phyloP scores from a whole-genome alignment of 1,140 invertebrate species.

The Rhopalosiphum padi region DNA sequence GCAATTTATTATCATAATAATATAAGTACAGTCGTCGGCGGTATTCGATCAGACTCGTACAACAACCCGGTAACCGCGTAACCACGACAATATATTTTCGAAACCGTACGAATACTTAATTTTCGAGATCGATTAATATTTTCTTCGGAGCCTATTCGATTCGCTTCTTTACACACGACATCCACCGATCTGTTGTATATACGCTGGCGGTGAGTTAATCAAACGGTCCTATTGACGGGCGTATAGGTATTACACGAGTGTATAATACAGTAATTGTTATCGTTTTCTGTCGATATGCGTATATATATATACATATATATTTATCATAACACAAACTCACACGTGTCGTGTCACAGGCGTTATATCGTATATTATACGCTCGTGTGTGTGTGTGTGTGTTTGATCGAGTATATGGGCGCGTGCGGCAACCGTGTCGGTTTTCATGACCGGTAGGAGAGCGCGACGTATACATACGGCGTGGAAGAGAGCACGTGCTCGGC shows the following conservation, averaged over 20 bases:
- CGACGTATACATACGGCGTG: neutral
- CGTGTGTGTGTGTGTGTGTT: neutral
- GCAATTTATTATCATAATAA: no score
- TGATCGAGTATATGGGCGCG: constrained; percentile 18
- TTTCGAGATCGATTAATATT: neutral
- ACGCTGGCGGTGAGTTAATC: neutral
- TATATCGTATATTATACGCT: neutral
- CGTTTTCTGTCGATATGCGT: neutral
- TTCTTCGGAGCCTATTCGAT: neutral
- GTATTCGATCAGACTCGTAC: neutral
- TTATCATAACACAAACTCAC: neutral
- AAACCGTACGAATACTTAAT: neutral
- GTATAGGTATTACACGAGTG: no score
- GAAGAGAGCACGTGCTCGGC: constrained; percentile 27
- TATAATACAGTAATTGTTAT: neutral
- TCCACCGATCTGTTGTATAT: neutral
- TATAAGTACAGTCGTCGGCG: no score
- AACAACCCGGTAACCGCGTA: neutral
- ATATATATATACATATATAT: neutral
- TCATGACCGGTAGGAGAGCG: constrained; percentile 29
- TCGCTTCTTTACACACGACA: neutral
- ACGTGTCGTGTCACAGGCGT: neutral
- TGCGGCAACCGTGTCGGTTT: constrained; percentile 25
- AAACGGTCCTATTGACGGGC: neutral
- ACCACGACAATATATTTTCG: neutral